Evolutionary conservation across 2,888 invertebrate species (phyloP).

Genomic region (Idaea dimidiata): DNA sequence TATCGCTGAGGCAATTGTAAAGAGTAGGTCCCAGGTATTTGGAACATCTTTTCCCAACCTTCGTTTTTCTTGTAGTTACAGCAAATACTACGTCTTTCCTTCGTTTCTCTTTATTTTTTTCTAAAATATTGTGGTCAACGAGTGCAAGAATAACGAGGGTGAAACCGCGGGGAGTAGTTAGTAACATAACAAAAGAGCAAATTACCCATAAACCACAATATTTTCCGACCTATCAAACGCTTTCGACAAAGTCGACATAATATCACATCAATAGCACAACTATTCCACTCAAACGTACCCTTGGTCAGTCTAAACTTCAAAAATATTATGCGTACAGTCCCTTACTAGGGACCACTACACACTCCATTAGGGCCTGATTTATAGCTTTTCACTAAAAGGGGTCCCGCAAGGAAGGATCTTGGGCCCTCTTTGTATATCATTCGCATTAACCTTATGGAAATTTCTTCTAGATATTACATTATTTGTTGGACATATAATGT

Average conservation of each 20-base stretch:
- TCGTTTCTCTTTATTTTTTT: too few relatives aligned
- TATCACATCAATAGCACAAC: conserved; percentile 12
- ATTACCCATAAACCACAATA: neutral
- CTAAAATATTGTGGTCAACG: too few relatives aligned
- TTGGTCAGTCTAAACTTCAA: conserved; percentile 60
- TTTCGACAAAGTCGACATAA: conserved; percentile 12
- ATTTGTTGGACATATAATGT: conserved; percentile 51
- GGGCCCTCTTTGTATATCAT: conserved; percentile 64
- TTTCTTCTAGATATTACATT: conserved; percentile 31
- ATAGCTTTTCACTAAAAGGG: conserved; percentile 73
- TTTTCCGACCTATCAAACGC: conserved; percentile 7
- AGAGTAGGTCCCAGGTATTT: too few relatives aligned
- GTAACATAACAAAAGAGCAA: neutral
- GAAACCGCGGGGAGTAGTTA: too few relatives aligned
- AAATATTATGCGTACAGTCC: conserved; percentile 65
- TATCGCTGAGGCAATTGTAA: too few relatives aligned
- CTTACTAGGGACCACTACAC: conserved; percentile 52
- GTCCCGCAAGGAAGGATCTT: conserved; percentile 65
- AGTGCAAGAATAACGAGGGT: too few relatives aligned
- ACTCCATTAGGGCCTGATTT: conserved; percentile 77
- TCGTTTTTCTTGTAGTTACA: too few relatives aligned
- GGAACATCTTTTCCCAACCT: too few relatives aligned
- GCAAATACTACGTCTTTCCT: too few relatives aligned
- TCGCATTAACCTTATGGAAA: conserved; percentile 73
- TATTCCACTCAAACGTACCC: conserved; percentile 32